Base-by-base conservation (phyloP, 2,888 invertebrate species). In the Mesochorus sp. region DNA sequence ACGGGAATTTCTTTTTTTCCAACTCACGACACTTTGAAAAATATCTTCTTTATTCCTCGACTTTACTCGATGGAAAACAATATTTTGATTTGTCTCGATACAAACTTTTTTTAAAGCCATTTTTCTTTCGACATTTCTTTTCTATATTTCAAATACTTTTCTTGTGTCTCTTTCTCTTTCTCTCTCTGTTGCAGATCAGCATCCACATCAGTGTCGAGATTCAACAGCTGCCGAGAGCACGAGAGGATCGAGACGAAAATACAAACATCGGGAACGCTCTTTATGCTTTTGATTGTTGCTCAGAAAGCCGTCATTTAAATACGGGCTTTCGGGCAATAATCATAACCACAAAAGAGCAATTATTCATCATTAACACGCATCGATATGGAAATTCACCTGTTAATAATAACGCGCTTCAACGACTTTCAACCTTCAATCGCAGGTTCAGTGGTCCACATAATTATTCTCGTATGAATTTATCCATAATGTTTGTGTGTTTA, bases 241-340 rank as follows among this genome's bases (percentile, higher is more conserved):
- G n/a, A 3, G 17, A 53, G 10, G 10, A 49, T 24, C 2, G n/a
- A 21, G 34, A 3, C 19, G n/a, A 24, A 5, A 34, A 1, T 21
- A 26, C 19, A 12, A 66, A 14, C 70, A 66, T 57, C 47, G 8
- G 6, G 26, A 19, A 80, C 80, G 79, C 90, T 90, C 91, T 91
- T 91, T 88, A 90, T 91, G 91, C 86, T 91, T 91, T 91, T 91
- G 91, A 91, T 91, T 91, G 91, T 91, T 91, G 91, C 91, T 91
- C 91, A 91, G 91, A 91, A 91, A 91, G 91, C 91, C 91, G 87
- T 89, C 89, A 80, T 83, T 59, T 77, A 74, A 81, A 88, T 88
- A 89, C 66, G 87, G 91, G 91, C 91, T 91, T 91, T 91, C 91
- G 91, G 90, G 91, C 90, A 90, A 90, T 91, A 91, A 91, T 91